phyloP scores from a whole-genome alignment of 1,140 invertebrate species.

The Hesperophylax magnus region DNA sequence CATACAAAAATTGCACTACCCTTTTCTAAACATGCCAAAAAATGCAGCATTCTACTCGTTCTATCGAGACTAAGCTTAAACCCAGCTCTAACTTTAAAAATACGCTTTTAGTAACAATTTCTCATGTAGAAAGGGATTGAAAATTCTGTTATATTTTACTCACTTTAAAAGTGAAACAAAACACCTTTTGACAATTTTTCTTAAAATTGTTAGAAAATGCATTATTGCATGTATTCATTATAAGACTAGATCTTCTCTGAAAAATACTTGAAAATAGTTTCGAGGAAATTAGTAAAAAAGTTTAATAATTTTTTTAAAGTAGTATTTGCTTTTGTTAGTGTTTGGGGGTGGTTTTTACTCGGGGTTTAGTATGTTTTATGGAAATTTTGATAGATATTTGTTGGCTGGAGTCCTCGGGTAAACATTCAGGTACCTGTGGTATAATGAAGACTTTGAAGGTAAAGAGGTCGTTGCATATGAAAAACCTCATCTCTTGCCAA shows the following conservation, averaged over 20 bases:
- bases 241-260: neutral
- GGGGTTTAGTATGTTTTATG: neutral
- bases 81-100: neutral
- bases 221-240: neutral
- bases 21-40: neutral
- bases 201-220: neutral
- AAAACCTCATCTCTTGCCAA: conserved; percentile 27
- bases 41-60: neutral
- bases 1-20: neutral
- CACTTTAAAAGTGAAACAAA: no score
- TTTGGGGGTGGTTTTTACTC: neutral
- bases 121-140: no score
- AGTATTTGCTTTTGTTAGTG: neutral
- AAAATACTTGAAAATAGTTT: neutral
- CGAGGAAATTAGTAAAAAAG: neutral
- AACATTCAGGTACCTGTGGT: conserved; percentile 28
- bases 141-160: no score
- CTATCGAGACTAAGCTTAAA: conserved; percentile 5
- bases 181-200: neutral
- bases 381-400: neutral
- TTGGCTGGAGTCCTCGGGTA: neutral
- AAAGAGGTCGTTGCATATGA: conserved; percentile 35
- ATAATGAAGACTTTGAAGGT: conserved; percentile 29
- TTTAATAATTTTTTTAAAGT: no score
- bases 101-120: neutral